phyloP scores from a whole-genome alignment of 1,140 invertebrate species.

The Bombus balteatus region DNA sequence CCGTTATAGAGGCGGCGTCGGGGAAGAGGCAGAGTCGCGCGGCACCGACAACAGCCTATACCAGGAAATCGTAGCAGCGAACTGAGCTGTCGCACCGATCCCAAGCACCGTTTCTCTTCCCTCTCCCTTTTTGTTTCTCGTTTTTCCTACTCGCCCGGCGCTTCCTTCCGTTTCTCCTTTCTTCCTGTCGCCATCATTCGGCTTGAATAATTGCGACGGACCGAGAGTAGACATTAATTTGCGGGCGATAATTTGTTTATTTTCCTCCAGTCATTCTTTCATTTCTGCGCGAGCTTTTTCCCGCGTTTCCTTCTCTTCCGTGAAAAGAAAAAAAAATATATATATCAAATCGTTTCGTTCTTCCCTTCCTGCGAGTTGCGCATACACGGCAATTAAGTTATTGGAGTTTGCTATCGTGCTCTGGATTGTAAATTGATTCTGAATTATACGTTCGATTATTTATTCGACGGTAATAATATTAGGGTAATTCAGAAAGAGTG shows the following conservation, averaged over 20 bases:
- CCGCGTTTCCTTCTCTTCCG: background rate
- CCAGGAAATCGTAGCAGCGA: slow-evolving; percentile 64
- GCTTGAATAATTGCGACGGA: slow-evolving; percentile 30
- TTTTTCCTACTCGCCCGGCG: background rate
- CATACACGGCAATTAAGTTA: background rate
- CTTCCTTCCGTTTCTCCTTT: slow-evolving; percentile 30
- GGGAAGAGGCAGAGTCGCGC: slow-evolving; percentile 47
- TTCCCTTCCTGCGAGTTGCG: background rate
- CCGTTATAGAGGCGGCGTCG: slow-evolving; percentile 70
- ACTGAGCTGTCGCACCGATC: slow-evolving; percentile 57
- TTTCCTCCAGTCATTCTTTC: slow-evolving; percentile 1
- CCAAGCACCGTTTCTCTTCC: slow-evolving; percentile 16
- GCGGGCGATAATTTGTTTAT: slow-evolving; percentile 14
- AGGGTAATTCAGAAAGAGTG: background rate
- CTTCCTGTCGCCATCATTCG: slow-evolving; percentile 6
- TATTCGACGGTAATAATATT: background rate
- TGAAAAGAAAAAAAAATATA: background rate
- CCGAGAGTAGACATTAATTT: slow-evolving; percentile 33
- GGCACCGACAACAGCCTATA: slow-evolving; percentile 62
- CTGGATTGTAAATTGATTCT: background rate
- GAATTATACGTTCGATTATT: background rate
- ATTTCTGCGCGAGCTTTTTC: background rate
- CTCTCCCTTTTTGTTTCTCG: background rate
- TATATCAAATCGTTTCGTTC: slow-evolving; percentile 1
- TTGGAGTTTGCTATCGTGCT: background rate